A percentile compares a stretch with the other conserved stretches of the same genome.
These are phyloP conservation scores for Heliangelus exortis DNA, from an alignment of 2,797 vertebrate species.

Conservation along the genomic window DNA sequence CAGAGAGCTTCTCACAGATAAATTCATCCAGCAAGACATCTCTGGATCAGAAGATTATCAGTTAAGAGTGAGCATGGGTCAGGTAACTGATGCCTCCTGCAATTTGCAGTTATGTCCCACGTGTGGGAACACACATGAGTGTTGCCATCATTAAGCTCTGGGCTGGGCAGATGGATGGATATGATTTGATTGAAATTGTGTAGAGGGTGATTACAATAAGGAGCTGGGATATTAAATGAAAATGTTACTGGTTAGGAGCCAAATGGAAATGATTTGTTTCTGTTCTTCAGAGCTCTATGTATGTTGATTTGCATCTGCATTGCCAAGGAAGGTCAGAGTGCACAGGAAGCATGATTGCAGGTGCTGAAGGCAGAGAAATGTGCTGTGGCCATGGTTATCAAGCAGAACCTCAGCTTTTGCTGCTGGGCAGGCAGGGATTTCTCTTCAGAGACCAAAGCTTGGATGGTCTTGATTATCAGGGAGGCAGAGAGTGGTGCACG, in stretches of 20 bases:
- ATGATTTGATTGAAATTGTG: constrained; percentile 53
- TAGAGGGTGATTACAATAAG: constrained; percentile 58
- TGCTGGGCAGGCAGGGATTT: neutral
- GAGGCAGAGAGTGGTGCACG: neutral
- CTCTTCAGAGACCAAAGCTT: neutral
- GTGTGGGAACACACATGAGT: constrained; percentile 2
- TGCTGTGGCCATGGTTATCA: neutral
- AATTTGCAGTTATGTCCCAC: constrained; percentile 63
- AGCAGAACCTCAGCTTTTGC: neutral
- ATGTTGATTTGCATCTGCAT: neutral
- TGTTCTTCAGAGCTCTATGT: neutral
- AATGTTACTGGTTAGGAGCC: constrained; percentile 43
- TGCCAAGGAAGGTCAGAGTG: neutral
- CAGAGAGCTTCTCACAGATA: neutral
- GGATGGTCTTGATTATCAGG: neutral
- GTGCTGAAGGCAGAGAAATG: neutral
- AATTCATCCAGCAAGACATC: constrained; percentile 2
- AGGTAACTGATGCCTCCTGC: constrained; percentile 56
- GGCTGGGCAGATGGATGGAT: constrained; percentile 49
- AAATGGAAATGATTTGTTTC: constrained; percentile 59
- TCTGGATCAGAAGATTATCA: constrained; percentile 38
- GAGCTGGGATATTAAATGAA: constrained; percentile 63
- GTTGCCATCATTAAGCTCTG: neutral
- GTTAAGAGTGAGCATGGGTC: constrained; percentile 50
- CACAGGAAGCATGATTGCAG: neutral